These are phyloP conservation scores for Spodoptera exigua DNA, from an alignment of 2,888 invertebrate species.

Conservation along the genomic window DNA sequence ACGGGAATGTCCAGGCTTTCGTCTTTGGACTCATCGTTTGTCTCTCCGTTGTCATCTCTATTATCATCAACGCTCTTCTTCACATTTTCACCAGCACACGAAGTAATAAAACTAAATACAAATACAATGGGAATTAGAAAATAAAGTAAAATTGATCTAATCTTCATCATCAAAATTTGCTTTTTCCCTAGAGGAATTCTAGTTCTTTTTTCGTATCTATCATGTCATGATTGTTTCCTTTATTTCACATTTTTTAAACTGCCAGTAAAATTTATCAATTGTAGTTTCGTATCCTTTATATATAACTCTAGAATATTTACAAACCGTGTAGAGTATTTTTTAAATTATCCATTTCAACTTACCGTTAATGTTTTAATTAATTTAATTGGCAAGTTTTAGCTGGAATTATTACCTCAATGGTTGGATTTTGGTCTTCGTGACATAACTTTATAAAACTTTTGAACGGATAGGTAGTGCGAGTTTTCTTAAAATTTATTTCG, in stretches of 20 bases:
- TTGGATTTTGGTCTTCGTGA: too few relatives aligned
- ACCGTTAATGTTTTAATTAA: too few relatives aligned
- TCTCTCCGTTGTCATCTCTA: slow-evolving; percentile 75
- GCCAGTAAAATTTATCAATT: slow-evolving; percentile 39
- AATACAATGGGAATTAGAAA: slow-evolving; percentile 66
- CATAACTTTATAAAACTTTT: too few relatives aligned
- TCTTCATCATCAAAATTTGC: slow-evolving; percentile 65
- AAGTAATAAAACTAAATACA: slow-evolving; percentile 62
- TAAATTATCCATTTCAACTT: too few relatives aligned
- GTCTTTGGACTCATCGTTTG: slow-evolving; percentile 75
- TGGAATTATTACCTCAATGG: too few relatives aligned
- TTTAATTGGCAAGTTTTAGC: too few relatives aligned
- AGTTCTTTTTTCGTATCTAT: slow-evolving; percentile 74
- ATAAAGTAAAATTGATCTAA: slow-evolving; percentile 60
- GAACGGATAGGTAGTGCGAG: too few relatives aligned
- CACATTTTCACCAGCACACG: slow-evolving; percentile 70
- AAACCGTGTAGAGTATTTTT: too few relatives aligned
- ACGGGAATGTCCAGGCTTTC: slow-evolving; percentile 76
- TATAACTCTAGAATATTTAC: background rate
- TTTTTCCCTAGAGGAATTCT: slow-evolving; percentile 47
- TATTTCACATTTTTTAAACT: slow-evolving; percentile 38
- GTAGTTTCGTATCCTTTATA: background rate
- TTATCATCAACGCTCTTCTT: slow-evolving; percentile 81
- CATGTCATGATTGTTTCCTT: slow-evolving; percentile 49
- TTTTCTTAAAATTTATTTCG: too few relatives aligned